Conservation (phyloP, 2,797 vertebrate species). For the Amazonetta brasiliensis region DNA sequence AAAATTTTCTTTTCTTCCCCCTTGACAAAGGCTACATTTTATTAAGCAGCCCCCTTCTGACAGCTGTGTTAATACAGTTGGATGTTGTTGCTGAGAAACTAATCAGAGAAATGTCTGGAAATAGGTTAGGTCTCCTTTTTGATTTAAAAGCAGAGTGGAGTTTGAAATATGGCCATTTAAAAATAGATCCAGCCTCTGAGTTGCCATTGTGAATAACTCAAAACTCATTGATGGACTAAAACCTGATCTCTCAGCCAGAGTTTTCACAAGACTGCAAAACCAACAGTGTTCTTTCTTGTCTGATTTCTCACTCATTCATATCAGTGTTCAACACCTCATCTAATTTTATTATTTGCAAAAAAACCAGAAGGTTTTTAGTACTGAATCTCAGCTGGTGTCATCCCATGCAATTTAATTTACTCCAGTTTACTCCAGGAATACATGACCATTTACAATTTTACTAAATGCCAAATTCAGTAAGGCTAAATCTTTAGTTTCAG, state of each 20-base stretch:
- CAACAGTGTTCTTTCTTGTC: background rate
- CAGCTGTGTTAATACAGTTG: constrained; percentile 62
- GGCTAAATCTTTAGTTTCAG: background rate
- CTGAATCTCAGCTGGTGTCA: background rate
- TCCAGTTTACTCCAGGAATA: background rate
- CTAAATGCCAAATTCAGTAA: background rate
- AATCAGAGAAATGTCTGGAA: constrained; percentile 51
- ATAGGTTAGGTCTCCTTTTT: constrained; percentile 21
- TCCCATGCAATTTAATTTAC: background rate
- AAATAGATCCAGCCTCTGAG: background rate
- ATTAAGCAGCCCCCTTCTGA: constrained; percentile 33
- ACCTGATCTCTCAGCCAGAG: background rate
- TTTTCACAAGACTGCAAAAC: background rate
- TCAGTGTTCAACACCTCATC: background rate
- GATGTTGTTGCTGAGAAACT: constrained; percentile 59
- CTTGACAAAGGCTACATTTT: constrained; percentile 65
- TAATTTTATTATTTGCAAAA: background rate
- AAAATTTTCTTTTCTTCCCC: constrained; percentile 56
- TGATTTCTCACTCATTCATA: background rate
- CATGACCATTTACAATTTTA: background rate
- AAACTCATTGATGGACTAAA: background rate
- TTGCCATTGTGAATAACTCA: background rate
- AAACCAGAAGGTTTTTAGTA: background rate
- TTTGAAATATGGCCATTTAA: constrained; percentile 1
- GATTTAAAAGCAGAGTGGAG: constrained; percentile 14